These are phyloP conservation scores for Limnothrissa miodon DNA, from an alignment of 2,113 vertebrate species.

Conservation along the genomic window DNA sequence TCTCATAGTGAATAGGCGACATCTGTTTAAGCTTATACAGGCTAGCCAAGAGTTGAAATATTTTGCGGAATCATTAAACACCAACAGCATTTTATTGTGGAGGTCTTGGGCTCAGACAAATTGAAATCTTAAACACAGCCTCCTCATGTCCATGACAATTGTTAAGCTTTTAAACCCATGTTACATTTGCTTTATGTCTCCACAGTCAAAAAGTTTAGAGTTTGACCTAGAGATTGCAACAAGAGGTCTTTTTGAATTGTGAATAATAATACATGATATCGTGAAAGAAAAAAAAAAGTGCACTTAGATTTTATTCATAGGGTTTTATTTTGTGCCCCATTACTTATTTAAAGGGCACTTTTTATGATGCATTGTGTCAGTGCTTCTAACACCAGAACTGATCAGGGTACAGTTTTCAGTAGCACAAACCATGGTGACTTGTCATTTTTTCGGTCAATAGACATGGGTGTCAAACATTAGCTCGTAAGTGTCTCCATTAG, in stretches of 20 bases:
- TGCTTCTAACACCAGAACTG: neutral
- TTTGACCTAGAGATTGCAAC: neutral
- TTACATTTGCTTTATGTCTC: neutral
- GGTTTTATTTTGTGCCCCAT: neutral
- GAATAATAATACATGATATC: neutral
- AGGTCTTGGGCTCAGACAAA: neutral
- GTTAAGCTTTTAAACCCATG: neutral
- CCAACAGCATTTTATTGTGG: neutral
- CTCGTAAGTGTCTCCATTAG: slow-evolving; percentile 20
- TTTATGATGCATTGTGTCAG: neutral
- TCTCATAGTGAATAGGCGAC: too few relatives aligned
- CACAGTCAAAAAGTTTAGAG: neutral
- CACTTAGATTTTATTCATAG: neutral
- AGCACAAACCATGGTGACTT: neutral
- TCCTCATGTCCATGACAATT: neutral
- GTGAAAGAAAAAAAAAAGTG: neutral
- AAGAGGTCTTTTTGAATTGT: neutral
- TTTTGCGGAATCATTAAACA: neutral
- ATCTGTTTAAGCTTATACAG: too few relatives aligned
- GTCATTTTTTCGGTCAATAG: slow-evolving; percentile 7
- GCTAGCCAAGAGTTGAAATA: too few relatives aligned
- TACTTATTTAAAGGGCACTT: neutral
- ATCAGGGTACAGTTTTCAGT: neutral
- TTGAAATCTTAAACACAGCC: neutral
- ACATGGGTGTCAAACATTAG: slow-evolving; percentile 19